These are phyloP conservation scores for Calameuta idolon DNA, from an alignment of 2,888 invertebrate genomes.

Conservation along the genomic window DNA sequence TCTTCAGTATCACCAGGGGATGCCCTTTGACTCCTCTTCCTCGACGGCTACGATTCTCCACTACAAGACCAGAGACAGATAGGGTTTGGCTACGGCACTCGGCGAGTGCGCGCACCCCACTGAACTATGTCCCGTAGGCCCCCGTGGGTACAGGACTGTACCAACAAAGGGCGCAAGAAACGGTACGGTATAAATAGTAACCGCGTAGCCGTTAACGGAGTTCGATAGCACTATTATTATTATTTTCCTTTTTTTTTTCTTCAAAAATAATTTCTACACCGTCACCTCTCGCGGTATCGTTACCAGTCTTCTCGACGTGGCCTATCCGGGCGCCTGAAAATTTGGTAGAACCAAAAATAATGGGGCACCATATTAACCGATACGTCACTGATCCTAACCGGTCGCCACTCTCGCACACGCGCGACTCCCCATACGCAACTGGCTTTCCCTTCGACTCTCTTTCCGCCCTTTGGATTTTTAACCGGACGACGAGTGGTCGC, in stretches of 20 bases:
- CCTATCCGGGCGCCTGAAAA: neutral
- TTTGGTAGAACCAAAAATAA: neutral
- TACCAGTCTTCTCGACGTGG: neutral
- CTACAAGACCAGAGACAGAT: constrained; percentile 5
- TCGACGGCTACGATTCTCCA: neutral
- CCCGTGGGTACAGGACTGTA: constrained; percentile 42
- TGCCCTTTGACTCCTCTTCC: neutral
- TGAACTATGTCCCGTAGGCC: constrained; percentile 45
- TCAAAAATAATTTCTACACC: neutral
- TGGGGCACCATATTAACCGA: neutral
- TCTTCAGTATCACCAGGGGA: neutral
- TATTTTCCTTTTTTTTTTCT: neutral
- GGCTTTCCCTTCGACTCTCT: neutral
- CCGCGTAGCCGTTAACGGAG: neutral
- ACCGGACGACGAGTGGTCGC: constrained; percentile 1
- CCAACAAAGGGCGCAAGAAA: constrained; percentile 24
- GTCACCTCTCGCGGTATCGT: neutral
- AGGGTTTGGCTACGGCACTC: constrained; percentile 47
- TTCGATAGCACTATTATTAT: neutral
- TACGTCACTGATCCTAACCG: neutral
- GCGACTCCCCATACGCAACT: constrained; percentile 1
- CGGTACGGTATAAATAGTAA: neutral
- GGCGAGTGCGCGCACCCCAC: constrained; percentile 55
- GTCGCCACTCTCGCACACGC: constrained; percentile 2
- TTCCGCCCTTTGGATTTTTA: neutral